Conservation (phyloP, 2,888 invertebrate species). For the Congeria kusceri region DNA sequence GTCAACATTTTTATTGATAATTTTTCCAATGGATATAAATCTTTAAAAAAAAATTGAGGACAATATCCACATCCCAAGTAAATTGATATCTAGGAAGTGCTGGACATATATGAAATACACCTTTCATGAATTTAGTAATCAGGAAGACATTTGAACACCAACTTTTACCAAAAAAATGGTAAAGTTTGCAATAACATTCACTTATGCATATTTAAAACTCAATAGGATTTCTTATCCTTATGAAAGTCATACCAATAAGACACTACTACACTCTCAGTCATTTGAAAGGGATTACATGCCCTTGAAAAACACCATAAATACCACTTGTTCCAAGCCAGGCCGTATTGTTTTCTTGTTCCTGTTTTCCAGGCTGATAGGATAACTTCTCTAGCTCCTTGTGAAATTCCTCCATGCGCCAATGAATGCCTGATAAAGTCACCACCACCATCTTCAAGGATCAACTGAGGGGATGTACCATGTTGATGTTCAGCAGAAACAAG, state of each 20-base stretch:
- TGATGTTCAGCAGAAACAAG: conserved; percentile 15
- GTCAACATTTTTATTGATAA: no score
- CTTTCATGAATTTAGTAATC: conserved; percentile 45
- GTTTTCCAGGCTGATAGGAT: no score
- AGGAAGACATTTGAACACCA: conserved; percentile 24
- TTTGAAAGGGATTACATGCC: conserved; percentile 17
- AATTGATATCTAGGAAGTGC: conserved; percentile 24
- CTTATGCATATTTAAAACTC: conserved; percentile 48
- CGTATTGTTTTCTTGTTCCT: conserved; percentile 44
- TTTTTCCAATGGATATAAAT: no score
- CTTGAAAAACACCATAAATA: no score
- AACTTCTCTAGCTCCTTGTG: no score
- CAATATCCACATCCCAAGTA: conserved; percentile 42
- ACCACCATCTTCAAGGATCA: conserved; percentile 20
- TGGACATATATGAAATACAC: conserved; percentile 26
- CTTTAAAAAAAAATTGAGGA: conserved; percentile 27
- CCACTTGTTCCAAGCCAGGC: no score
- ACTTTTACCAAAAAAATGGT: conserved; percentile 20
- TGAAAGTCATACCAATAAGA: conserved; percentile 22
- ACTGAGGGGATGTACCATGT: no score
- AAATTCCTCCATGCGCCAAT: no score
- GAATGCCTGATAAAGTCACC: conserved; percentile 32
- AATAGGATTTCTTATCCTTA: conserved; percentile 26
- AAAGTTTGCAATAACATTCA: conserved; percentile 44
- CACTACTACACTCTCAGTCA: conserved; percentile 33